Evolutionary conservation across 2,888 invertebrate species (phyloP).

Genomic region (Melieria omissa): DNA sequence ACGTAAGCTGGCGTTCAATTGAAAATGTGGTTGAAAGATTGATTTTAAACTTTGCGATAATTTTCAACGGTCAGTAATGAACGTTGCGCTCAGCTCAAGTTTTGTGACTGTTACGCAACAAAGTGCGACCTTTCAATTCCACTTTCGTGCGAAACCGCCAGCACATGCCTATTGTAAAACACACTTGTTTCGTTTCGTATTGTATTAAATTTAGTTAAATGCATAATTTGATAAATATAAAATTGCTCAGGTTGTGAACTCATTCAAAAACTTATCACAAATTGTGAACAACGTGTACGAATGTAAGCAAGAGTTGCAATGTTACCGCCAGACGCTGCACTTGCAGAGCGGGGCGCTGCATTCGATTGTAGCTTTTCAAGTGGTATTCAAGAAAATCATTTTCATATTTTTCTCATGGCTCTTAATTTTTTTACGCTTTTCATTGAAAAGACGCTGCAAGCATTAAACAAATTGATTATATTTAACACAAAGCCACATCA

Average conservation of each 20-base stretch:
- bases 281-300: constrained; percentile 9
- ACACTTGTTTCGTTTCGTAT: constrained; percentile 3
- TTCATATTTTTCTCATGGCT: no score
- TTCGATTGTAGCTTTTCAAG: no score
- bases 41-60: no score
- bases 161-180: constrained; percentile 5
- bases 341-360: no score
- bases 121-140: no score
- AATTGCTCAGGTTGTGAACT: constrained; percentile 66
- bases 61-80: not conserved
- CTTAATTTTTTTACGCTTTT: no score
- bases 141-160: not conserved
- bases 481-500: no score
- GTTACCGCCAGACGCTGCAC: not conserved
- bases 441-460: no score
- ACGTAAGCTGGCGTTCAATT: no score
- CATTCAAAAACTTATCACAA: constrained; percentile 1
- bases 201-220: constrained; percentile 7
- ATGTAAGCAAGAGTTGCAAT: not conserved
- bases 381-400: no score
- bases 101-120: not conserved
- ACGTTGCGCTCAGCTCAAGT: not conserved
- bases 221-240: constrained; percentile 20
- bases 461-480: no score
- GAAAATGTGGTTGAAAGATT: no score